These are phyloP conservation scores for Globicephala melas DNA, from an alignment of 2,113 vertebrate genomes.

Conservation along the genomic window DNA sequence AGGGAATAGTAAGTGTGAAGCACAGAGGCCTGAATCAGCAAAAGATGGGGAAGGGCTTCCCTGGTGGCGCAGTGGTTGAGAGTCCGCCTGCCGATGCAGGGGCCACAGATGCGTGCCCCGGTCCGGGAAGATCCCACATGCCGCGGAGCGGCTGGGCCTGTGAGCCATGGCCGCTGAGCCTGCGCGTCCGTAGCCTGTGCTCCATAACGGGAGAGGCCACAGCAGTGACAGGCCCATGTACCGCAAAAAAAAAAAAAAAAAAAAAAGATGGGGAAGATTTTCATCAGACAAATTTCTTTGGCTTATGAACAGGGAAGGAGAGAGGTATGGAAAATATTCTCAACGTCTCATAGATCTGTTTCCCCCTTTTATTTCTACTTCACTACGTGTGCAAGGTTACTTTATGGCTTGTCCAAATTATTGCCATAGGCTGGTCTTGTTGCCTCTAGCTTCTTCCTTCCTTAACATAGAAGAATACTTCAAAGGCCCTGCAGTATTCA, in stretches of 20 bases:
- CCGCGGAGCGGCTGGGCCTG: too few species aligned
- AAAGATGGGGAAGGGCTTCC: not conserved
- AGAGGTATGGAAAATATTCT: not conserved
- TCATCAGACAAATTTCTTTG: not conserved
- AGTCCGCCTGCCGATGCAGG: too few species aligned
- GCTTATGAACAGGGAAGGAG: not conserved
- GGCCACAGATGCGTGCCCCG: fast-evolving
- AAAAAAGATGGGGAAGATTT: not conserved
- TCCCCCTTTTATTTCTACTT: not conserved
- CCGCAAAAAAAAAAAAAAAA: too few species aligned
- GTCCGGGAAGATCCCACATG: too few species aligned
- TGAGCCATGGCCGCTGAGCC: too few species aligned
- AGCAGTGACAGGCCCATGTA: too few species aligned
- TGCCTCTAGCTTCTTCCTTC: not conserved
- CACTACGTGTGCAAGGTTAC: not conserved
- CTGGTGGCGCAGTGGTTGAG: too few species aligned
- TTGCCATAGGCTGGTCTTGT: not conserved
- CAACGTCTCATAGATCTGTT: not conserved
- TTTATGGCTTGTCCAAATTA: not conserved
- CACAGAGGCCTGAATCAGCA: not conserved
- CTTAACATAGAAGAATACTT: not conserved
- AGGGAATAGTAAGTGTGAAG: too few species aligned
- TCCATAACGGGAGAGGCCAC: too few species aligned
- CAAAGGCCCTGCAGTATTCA: not conserved
- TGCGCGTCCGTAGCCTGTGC: too few species aligned